These are phyloP conservation scores for Parnassius glacialis DNA, from an alignment of 2,888 invertebrate species.

Conservation along the genomic window DNA sequence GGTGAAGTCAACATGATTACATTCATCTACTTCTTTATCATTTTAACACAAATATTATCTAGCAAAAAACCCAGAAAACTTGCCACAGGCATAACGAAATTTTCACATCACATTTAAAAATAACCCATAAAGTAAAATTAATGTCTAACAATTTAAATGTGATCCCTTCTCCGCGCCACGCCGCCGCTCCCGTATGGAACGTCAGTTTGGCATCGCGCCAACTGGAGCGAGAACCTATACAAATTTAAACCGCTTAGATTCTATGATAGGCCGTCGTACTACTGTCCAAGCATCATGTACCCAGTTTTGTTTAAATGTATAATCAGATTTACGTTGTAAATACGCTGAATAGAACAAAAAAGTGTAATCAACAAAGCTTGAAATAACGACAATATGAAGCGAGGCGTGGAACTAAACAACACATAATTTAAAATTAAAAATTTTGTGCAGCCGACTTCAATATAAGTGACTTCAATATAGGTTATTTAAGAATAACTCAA, in stretches of 20 bases:
- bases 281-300: not conserved
- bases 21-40: too few species aligned
- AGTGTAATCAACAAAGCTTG: conserved; percentile 3
- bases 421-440: too few species aligned
- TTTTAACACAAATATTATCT: too few species aligned
- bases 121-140: conserved; percentile 11
- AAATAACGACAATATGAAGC: not conserved
- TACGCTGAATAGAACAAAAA: conserved; percentile 2
- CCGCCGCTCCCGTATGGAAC: not conserved
- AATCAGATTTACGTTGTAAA: conserved; percentile 5
- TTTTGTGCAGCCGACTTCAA: too few species aligned
- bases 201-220: conserved; percentile 13
- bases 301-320: conserved; percentile 2
- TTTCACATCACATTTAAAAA: conserved; percentile 10
- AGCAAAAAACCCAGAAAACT: too few species aligned
- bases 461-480: too few species aligned
- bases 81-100: too few species aligned
- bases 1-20: too few species aligned
- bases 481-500: too few species aligned
- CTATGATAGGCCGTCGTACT: conserved; percentile 15
- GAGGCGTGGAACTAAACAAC: not conserved
- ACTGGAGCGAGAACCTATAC: conserved; percentile 21
- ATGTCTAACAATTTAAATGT: conserved; percentile 18
- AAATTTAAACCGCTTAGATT: conserved; percentile 23
- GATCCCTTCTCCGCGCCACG: not conserved